phyloP scores from a whole-genome alignment of 2,888 invertebrate species.

The Nephrotoma flavescens region DNA sequence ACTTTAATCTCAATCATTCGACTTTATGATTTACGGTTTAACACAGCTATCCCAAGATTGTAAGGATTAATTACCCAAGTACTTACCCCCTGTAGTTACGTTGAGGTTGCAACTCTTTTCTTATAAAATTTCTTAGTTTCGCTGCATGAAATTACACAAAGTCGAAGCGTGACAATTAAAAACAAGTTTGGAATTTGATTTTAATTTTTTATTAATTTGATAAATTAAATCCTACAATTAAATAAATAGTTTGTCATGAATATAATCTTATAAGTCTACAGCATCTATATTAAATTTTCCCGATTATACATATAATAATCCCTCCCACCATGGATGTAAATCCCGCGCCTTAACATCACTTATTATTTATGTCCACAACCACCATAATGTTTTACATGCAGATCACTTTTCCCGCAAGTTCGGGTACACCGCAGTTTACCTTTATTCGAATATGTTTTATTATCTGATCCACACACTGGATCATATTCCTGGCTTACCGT shows the following conservation, averaged over 20 bases:
- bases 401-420: not conserved
- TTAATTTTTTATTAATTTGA: not conserved
- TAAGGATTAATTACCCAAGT: no score
- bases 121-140: no score
- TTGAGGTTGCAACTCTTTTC: no score
- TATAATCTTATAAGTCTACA: not conserved
- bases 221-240: not conserved
- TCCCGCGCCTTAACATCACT: not conserved
- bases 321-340: not conserved
- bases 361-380: not conserved
- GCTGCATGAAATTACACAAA: no score
- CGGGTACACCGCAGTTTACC: not conserved
- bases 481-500: not conserved
- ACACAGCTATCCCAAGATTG: no score
- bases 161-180: no score
- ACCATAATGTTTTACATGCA: not conserved
- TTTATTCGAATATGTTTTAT: constrained; percentile 1
- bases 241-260: not conserved
- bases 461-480: not conserved
- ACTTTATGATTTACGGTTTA: no score
- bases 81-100: no score
- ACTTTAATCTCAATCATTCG: no score
- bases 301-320: not conserved
- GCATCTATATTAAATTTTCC: not conserved
- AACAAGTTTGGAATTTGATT: no score